A percentile compares a stretch with the other conserved stretches of the same genome.
Conservation (phyloP, 2,113 vertebrate species). For the Corythaixoides concolor region DNA sequence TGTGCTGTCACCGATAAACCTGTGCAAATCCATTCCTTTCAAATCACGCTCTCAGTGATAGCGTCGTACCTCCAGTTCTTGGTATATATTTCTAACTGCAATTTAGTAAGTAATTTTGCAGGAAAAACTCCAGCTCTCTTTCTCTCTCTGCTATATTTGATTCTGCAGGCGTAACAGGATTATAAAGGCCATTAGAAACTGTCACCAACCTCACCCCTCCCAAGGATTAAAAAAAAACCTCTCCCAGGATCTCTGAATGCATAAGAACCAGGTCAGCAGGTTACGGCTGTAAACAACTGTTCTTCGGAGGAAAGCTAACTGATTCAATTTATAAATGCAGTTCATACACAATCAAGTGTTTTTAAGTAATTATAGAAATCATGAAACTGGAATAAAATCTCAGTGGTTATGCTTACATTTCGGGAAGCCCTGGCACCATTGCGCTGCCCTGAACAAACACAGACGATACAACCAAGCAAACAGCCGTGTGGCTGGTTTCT, state of each 20-base stretch:
- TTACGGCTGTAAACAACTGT: neutral
- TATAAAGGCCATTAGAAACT: neutral
- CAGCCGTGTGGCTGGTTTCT: conserved; percentile 7
- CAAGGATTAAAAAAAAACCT: neutral
- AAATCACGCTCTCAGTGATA: neutral
- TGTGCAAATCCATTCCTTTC: neutral
- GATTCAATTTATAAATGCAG: neutral
- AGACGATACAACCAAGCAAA: neutral
- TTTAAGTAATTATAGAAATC: neutral
- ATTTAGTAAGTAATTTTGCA: neutral
- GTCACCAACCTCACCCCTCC: neutral
- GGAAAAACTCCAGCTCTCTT: neutral
- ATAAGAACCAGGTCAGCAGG: neutral
- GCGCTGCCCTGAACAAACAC: neutral
- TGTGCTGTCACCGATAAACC: neutral
- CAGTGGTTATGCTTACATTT: neutral
- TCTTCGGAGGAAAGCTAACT: neutral
- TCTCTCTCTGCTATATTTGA: neutral
- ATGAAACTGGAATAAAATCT: neutral
- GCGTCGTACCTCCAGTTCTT: neutral
- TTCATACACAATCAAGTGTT: neutral
- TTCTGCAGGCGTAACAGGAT: neutral
- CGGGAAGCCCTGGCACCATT: neutral
- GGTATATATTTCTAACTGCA: neutral
- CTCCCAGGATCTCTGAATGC: neutral